phyloP scores from a whole-genome alignment of 2,113 vertebrate species.

The Isichthys henryi region DNA sequence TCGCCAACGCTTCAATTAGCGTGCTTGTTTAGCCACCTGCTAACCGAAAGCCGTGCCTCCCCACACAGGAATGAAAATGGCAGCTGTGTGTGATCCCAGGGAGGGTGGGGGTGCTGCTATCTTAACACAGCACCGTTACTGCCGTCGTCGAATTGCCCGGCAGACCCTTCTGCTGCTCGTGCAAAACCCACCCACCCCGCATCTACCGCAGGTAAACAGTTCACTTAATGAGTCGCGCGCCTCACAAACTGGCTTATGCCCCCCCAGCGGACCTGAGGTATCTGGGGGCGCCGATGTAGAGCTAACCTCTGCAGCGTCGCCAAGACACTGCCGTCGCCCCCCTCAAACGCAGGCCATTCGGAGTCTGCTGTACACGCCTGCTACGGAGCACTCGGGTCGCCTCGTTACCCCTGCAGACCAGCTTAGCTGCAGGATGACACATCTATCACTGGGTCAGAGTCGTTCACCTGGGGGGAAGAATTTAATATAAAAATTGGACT shows the following conservation, averaged over 20 bases:
- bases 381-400: too few relatives aligned
- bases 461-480: neutral
- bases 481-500: neutral
- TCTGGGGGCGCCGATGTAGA: neutral
- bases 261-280: neutral
- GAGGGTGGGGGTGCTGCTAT: neutral
- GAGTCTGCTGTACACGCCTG: too few relatives aligned
- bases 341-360: too few relatives aligned
- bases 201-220: neutral
- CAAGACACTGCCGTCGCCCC: too few relatives aligned
- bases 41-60: conserved; percentile 1
- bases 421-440: neutral
- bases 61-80: neutral
- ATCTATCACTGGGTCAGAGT: neutral
- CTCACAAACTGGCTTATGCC: neutral
- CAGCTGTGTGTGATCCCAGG: neutral
- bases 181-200: neutral
- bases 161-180: neutral
- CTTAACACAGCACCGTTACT: neutral
- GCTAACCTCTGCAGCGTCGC: too few relatives aligned
- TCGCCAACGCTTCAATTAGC: conserved; percentile 3
- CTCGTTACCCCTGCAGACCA: neutral
- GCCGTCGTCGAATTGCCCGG: neutral
- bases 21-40: conserved; percentile 7
- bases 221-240: neutral